These are phyloP conservation scores for Oligia fasciuncula DNA, from an alignment of 2,888 invertebrate genomes.

Conservation along the genomic window DNA sequence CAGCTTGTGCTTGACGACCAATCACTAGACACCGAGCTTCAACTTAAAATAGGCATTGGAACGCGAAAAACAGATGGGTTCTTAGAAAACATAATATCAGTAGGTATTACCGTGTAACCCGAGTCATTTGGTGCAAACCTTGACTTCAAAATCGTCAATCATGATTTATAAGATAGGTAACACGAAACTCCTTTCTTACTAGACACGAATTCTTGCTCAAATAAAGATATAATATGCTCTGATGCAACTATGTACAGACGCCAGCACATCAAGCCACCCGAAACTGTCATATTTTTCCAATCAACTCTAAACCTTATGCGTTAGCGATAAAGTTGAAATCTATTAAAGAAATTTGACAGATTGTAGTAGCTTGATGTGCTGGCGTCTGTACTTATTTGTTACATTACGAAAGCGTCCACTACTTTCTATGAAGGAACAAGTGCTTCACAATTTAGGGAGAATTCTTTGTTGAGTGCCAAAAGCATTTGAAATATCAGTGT, in stretches of 20 bases:
- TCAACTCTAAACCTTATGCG: too few relatives aligned
- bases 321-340: too few relatives aligned
- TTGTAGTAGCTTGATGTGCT: too few relatives aligned
- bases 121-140: background rate
- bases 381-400: conserved; percentile 6
- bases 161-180: background rate
- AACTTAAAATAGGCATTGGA: background rate
- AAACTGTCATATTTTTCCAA: too few relatives aligned
- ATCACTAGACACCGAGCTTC: conserved; percentile 1
- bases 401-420: conserved; percentile 33
- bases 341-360: too few relatives aligned
- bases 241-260: background rate
- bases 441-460: conserved; percentile 32
- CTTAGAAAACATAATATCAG: background rate
- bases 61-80: background rate
- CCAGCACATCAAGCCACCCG: too few relatives aligned
- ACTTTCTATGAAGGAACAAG: conserved; percentile 31
- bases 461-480: conserved; percentile 14
- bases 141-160: background rate
- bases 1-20: background rate
- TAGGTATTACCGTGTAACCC: background rate
- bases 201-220: background rate
- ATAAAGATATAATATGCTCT: conserved; percentile 11
- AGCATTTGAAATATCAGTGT: conserved; percentile 14
- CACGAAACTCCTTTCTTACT: conserved; percentile 7